Evolutionary conservation across 2,113 vertebrate species (phyloP).

Genomic region (Donacobius atricapilla): DNA sequence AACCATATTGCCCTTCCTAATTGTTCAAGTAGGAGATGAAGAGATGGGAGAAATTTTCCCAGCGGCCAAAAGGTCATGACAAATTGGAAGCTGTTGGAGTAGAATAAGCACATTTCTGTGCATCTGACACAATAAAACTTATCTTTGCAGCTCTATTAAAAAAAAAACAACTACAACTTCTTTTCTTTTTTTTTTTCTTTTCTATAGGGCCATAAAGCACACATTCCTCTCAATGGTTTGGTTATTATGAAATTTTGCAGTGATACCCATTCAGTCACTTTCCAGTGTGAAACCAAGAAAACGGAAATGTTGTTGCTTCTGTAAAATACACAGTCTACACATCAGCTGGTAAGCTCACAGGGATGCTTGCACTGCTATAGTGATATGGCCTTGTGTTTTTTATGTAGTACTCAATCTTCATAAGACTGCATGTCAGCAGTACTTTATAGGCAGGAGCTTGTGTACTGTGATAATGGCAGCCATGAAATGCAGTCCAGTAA

Average conservation of each 20-base stretch:
- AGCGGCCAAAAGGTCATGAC: background rate
- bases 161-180: background rate
- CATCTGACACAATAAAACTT: background rate
- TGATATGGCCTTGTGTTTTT: background rate
- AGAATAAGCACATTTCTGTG: background rate
- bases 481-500: conserved; percentile 4
- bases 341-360: conserved; percentile 48
- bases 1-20: background rate
- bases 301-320: conserved; percentile 53
- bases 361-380: background rate
- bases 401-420: background rate
- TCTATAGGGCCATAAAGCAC: conserved; percentile 27
- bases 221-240: conserved; percentile 48
- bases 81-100: background rate
- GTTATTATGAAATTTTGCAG: conserved; percentile 50
- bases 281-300: conserved; percentile 56
- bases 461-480: background rate
- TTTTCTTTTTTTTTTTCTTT: rapidly evolving
- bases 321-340: conserved; percentile 65
- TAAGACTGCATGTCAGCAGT: background rate
- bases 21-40: background rate
- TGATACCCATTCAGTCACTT: conserved; percentile 29
- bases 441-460: background rate
- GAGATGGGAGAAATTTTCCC: background rate
- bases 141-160: background rate